phyloP scores from a whole-genome alignment of 1,140 invertebrate species.

The Xylocopa sonorina region DNA sequence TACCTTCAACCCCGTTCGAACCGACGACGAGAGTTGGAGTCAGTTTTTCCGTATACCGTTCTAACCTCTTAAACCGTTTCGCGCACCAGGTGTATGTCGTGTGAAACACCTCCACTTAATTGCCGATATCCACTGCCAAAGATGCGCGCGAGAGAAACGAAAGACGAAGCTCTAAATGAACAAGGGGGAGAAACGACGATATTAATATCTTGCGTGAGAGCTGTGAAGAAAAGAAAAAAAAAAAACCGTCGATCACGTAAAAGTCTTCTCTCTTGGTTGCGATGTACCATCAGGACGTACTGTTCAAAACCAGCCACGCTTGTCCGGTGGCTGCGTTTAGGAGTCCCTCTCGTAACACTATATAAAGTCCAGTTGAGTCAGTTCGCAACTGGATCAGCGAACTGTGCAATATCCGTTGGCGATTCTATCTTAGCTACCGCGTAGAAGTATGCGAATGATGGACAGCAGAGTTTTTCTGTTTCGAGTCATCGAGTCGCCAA shows the following conservation, averaged over 20 bases:
- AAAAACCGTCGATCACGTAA: constrained; percentile 17
- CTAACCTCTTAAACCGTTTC: constrained; percentile 1
- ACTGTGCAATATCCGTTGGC: neutral
- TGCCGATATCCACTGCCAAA: constrained; percentile 54
- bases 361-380: neutral
- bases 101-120: constrained; percentile 35
- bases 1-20: neutral
- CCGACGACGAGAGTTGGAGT: neutral
- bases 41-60: neutral
- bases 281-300: neutral
- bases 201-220: constrained; percentile 17
- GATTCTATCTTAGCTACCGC: neutral
- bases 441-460: neutral
- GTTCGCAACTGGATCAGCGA: neutral
- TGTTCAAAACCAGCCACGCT: neutral
- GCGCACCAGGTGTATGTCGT: neutral
- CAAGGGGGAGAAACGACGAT: neutral
- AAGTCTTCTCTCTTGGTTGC: constrained; percentile 56
- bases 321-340: neutral
- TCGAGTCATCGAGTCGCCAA: neutral
- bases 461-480: neutral
- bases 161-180: constrained; percentile 2
- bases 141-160: constrained; percentile 27
- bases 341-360: neutral
- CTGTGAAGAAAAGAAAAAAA: constrained; percentile 1